Percentiles rank a stretch among this genome's conserved stretches.
These are phyloP conservation scores for Acrocephalus arundinaceus DNA, from an alignment of 2,113 vertebrate genomes.

Conservation along the genomic window DNA sequence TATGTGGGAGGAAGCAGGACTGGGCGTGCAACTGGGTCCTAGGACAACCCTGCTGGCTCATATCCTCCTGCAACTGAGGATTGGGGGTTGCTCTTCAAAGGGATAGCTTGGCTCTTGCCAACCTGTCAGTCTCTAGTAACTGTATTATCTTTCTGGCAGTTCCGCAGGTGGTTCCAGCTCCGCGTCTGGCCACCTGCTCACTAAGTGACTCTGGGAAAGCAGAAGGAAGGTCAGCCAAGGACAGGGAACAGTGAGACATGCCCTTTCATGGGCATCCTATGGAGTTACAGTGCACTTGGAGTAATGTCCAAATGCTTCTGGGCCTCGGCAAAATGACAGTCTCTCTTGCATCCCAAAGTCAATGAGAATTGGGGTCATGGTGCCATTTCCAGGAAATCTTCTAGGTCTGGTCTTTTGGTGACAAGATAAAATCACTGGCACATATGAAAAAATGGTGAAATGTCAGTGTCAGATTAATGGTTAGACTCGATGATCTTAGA, in stretches of 20 bases:
- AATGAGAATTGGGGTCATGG: neutral
- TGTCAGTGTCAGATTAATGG: neutral
- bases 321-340: neutral
- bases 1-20: slow-evolving; percentile 33
- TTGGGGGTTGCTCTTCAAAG: neutral
- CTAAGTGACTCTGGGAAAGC: neutral
- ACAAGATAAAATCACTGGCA: neutral
- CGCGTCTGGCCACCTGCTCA: neutral
- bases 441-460: neutral
- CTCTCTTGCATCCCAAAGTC: neutral
- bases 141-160: neutral
- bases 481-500: neutral
- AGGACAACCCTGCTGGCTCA: slow-evolving; percentile 17
- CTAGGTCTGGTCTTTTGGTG: neutral
- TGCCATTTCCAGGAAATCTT: neutral
- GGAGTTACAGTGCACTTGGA: neutral
- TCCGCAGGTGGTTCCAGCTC: neutral
- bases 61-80: neutral
- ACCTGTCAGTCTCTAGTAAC: neutral
- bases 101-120: neutral
- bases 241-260: neutral
- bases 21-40: slow-evolving; percentile 15
- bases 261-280: neutral
- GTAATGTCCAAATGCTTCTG: neutral
- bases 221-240: neutral